Base-by-base conservation (phyloP, 2,888 invertebrate genomes). In the Eulithis prunata region DNA sequence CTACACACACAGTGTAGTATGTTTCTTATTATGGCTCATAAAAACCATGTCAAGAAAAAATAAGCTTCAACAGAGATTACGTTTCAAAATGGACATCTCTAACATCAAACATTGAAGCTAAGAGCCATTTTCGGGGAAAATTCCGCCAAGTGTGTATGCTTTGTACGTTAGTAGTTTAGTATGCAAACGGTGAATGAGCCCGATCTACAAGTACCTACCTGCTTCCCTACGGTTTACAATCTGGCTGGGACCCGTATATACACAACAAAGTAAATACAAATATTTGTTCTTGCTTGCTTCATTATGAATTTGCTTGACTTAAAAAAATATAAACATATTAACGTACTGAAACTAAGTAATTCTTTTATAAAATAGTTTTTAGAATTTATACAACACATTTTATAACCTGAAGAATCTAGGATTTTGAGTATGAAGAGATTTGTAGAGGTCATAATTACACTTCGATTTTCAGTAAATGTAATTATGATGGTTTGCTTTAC, bases 141-240 rank as follows among this genome's bases (percentile, higher is more conserved):
- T 58, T 64, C 10, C 13, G 43, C 11, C 12, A 43, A 43, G 32
- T 55, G 55, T 51, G 55, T 51, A 6, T 47, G 28, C 52, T 59
- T 55, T 54, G 32, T 51, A 59, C 51, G 45, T 51, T 57, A 59
- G 59, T 41, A 49, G 55, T 56, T 59, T 52, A 51, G 59, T 65
- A 65, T 61, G 60, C 56, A 65, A 60, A 60, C 60, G 60, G 55
- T 32, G 56, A 56, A 41, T 51, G 46, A 52, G 55, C 32, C 49
- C 41, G 57, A 57, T 61, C 52, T 13, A 47, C 60, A 57, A 65
- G 52, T 41, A 61, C 52, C 47, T 38, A 45, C 52, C 47, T 38
- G 38, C 46, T 32, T 32, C 32, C 32, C 14, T 21, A 36, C 14
- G 13, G 57, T 45, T 52, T 57, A 62, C 62, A 62, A 62, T 62